Evolutionary conservation across 2,797 vertebrate genomes (phyloP).

Genomic region (Odontamblyopus rebecca): DNA sequence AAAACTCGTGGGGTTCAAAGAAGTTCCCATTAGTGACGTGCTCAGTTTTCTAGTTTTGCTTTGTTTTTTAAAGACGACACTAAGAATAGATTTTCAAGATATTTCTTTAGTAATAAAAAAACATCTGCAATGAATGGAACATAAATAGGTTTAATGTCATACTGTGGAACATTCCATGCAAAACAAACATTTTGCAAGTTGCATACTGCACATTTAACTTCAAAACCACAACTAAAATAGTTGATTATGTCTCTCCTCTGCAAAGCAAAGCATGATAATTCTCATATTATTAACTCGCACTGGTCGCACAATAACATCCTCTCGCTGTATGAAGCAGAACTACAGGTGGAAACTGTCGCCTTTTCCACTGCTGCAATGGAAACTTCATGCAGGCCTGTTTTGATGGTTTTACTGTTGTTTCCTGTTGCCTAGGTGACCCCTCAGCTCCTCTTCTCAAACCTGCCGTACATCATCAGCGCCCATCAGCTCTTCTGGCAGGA

Average conservation of each 20-base stretch:
- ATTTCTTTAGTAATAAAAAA: no score
- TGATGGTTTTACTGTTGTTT: slow-evolving; percentile 11
- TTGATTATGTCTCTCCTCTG: neutral
- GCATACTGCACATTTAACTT: neutral
- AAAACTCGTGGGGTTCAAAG: no score
- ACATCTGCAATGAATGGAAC: no score
- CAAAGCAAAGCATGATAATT: neutral
- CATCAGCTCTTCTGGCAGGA: slow-evolving; percentile 84
- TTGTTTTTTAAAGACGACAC: no score
- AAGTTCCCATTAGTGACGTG: no score
- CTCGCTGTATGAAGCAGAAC: slow-evolving; percentile 27
- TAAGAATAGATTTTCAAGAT: no score
- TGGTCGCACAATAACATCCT: slow-evolving; percentile 37
- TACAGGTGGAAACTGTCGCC: slow-evolving; percentile 47
- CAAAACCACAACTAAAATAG: neutral
- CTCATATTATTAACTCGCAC: slow-evolving; percentile 6
- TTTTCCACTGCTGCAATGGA: slow-evolving; percentile 51
- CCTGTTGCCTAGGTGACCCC: slow-evolving; percentile 64
- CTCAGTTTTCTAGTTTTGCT: no score
- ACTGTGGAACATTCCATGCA: no score
- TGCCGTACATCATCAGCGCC: slow-evolving; percentile 75
- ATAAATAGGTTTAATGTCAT: no score
- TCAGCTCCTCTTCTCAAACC: slow-evolving; percentile 80
- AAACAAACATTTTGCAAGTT: no score
- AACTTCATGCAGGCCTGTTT: slow-evolving; percentile 34